Percentiles rank a stretch among this genome's conserved stretches.
Conservation (phyloP, 2,797 vertebrate species). For the Podarcis lilfordi region DNA sequence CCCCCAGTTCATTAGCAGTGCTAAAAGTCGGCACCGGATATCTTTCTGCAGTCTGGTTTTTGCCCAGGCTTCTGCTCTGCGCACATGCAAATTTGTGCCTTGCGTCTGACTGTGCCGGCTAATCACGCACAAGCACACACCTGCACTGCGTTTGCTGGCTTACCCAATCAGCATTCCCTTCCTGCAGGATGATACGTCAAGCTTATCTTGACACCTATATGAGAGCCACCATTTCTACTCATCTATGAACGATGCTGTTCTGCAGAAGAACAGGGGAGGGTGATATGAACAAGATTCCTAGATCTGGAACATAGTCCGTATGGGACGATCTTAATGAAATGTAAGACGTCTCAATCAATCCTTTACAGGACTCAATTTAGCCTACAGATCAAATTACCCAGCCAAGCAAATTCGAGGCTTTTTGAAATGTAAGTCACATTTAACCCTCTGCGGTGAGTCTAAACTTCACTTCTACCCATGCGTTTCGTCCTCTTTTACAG, state of each 20-base stretch:
- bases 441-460: not conserved
- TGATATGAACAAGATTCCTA: slow-evolving; percentile 13
- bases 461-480: not conserved
- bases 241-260: slow-evolving; percentile 18
- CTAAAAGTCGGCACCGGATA: not conserved
- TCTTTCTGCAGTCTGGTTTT: not conserved
- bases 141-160: not conserved
- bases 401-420: not conserved
- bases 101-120: not conserved
- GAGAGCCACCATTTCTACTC: not conserved
- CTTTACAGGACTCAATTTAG: slow-evolving; percentile 17
- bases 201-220: slow-evolving; percentile 35
- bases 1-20: not conserved
- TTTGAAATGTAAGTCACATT: not conserved
- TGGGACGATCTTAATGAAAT: slow-evolving; percentile 29
- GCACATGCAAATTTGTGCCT: not conserved
- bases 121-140: not conserved
- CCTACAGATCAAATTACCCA: slow-evolving; percentile 16
- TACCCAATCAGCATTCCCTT: slow-evolving; percentile 6
- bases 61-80: not conserved
- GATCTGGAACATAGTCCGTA: slow-evolving; percentile 20
- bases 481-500: not conserved
- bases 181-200: not conserved
- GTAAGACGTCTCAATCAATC: slow-evolving; percentile 28
- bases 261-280: not conserved